Base-by-base conservation (phyloP, 2,888 invertebrate genomes). In the Drosophila helvetica region DNA sequence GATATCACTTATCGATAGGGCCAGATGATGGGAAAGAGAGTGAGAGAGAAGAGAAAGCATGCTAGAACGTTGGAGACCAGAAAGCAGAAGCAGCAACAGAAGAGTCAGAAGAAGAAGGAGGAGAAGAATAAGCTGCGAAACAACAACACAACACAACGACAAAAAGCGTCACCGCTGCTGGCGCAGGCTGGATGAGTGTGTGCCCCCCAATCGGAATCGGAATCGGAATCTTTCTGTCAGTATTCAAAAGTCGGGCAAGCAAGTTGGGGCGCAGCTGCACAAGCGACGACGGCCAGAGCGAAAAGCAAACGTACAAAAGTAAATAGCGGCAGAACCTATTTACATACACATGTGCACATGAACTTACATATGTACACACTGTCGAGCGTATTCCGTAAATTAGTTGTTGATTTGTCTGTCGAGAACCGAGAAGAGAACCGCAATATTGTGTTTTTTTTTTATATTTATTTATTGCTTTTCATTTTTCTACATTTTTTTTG, bases 191-290 rank as follows among this genome's bases (percentile, higher is more conserved):
- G 53, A 53, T 66, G 66, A 54, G 66, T 30, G 62, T 46, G 62
- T 59, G 78, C 79, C 67, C 75, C 81, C 75, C 81, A 81, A 84
- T 84, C 64, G 66, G 38, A 38, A 33, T 33, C 30, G 30, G 12
- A 33, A 33, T 38, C 38, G 38, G 57, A 69, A 74, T 72, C 79
- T 64, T 72, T 64, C 68, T 58, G 38, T 89, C 80, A 89, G 88
- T 89, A 89, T 86, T 79, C 78, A 80, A 83, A 89, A 85, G 77
- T 89, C 89, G 89, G 83, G 89, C 88, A 84, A 89, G 89, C 86
- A 89, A 89, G 89, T 89, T 77, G 74, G 66, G 74, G 76, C 74
- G 81, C 68, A 62, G 67, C 75, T 77, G 77, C 67, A 61, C 30
- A 50, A 50, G 15, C 58, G 55, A 42, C 53, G 45, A 54, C 61